These are phyloP conservation scores for Oscheius sp. DNA, from an alignment of 2,888 invertebrate species.

Conservation along the genomic window DNA sequence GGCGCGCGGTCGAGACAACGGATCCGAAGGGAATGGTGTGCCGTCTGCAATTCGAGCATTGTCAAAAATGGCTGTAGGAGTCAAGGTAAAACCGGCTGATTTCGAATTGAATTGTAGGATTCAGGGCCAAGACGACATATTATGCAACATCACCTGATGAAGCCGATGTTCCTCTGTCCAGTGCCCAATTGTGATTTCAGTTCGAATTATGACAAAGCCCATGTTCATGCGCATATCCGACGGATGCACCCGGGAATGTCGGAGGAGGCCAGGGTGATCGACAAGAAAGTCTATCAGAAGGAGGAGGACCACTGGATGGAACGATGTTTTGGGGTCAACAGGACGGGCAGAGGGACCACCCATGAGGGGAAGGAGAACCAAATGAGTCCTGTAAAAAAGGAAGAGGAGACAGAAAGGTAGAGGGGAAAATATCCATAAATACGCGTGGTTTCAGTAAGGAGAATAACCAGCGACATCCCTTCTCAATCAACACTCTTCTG, in stretches of 20 bases:
- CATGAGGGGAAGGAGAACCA: constrained; percentile 1
- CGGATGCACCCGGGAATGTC: background rate
- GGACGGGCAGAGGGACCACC: background rate
- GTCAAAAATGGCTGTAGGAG: constrained; percentile 2
- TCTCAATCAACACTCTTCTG: background rate
- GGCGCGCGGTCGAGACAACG: background rate
- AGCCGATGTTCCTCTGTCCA: background rate
- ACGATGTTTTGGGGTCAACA: constrained; percentile 12
- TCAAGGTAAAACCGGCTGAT: no score
- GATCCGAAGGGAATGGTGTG: constrained; percentile 5
- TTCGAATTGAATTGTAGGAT: no score
- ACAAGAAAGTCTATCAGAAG: background rate
- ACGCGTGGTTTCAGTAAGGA: background rate
- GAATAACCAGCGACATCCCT: background rate
- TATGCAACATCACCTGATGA: constrained; percentile 4
- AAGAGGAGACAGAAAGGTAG: background rate
- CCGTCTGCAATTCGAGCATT: constrained; percentile 15
- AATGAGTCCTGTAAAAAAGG: background rate
- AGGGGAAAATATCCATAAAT: background rate
- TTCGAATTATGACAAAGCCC: constrained; percentile 31
- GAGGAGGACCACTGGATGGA: constrained; percentile 10
- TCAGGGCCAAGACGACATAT: constrained; percentile 21
- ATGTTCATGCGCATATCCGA: background rate
- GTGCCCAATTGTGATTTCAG: constrained; percentile 10
- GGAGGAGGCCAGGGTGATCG: background rate